A percentile compares a stretch with the other conserved stretches of the same genome.
These are phyloP conservation scores for Otis tarda DNA, from an alignment of 2,113 vertebrate genomes.

Conservation along the genomic window DNA sequence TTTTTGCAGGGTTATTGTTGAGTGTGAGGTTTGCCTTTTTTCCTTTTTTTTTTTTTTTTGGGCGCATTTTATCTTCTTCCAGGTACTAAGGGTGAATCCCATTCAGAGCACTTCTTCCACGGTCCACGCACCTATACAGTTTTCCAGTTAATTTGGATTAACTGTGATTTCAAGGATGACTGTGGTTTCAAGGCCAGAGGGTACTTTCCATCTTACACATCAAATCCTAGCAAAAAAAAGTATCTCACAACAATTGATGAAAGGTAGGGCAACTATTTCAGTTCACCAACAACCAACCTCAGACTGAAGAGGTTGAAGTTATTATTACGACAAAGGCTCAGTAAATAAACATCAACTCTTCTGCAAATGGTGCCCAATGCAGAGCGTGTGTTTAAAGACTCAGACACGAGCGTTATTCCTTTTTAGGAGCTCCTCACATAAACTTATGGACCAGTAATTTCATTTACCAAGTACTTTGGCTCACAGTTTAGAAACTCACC, in stretches of 20 bases:
- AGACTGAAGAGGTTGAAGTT: not conserved
- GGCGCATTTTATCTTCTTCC: not conserved
- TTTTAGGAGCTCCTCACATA: not conserved
- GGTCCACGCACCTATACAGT: not conserved
- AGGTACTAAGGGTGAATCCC: not conserved
- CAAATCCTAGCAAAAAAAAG: not conserved
- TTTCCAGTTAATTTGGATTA: not conserved
- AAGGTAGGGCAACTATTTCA: not conserved
- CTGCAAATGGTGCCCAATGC: not conserved
- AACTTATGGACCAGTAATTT: not conserved
- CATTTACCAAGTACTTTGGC: not conserved
- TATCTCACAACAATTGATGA: rapidly evolving
- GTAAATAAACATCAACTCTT: not conserved
- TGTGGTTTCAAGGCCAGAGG: not conserved
- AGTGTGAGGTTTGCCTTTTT: not conserved
- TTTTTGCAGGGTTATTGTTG: not conserved
- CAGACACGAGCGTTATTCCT: not conserved
- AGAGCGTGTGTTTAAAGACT: rapidly evolving
- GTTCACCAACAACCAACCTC: not conserved
- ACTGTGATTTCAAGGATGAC: no score
- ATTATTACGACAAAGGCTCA: not conserved
- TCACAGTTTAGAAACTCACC: not conserved
- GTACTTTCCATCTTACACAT: not conserved
- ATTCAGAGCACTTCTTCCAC: not conserved
- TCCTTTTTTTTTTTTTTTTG: not conserved